These are phyloP conservation scores for Boloria selene DNA, from an alignment of 2,888 invertebrate species.

Conservation along the genomic window DNA sequence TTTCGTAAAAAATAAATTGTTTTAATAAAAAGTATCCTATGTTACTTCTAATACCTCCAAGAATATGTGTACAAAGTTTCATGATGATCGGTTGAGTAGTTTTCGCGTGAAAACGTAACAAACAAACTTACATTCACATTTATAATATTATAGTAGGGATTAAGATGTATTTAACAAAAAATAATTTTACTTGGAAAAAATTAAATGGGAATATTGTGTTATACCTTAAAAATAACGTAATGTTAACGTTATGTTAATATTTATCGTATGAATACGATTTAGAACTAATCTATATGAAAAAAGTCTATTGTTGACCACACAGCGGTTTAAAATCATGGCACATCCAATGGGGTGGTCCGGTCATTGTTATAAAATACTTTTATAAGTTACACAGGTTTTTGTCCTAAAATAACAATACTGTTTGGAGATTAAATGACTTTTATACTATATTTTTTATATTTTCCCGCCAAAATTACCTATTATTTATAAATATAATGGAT, in stretches of 20 bases:
- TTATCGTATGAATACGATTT: neutral
- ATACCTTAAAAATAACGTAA: too few relatives aligned
- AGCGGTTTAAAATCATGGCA: constrained; percentile 30
- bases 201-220: too few relatives aligned
- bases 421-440: constrained; percentile 29
- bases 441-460: constrained; percentile 28
- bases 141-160: too few relatives aligned
- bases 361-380: constrained; percentile 41
- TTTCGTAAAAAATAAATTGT: too few relatives aligned
- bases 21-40: too few relatives aligned
- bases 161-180: constrained; percentile 25
- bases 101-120: too few relatives aligned
- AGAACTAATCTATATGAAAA: neutral
- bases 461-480: neutral
- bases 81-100: too few relatives aligned
- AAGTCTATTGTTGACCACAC: constrained; percentile 17
- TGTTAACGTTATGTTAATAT: neutral
- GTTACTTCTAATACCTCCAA: too few relatives aligned
- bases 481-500: neutral
- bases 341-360: constrained; percentile 38
- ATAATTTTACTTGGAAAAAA: neutral
- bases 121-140: too few relatives aligned
- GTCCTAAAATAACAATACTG: constrained; percentile 44
- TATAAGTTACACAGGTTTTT: constrained; percentile 36
- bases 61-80: too few relatives aligned